These are phyloP conservation scores for Chorisops tibialis DNA, from an alignment of 2,888 invertebrate genomes.

Conservation along the genomic window DNA sequence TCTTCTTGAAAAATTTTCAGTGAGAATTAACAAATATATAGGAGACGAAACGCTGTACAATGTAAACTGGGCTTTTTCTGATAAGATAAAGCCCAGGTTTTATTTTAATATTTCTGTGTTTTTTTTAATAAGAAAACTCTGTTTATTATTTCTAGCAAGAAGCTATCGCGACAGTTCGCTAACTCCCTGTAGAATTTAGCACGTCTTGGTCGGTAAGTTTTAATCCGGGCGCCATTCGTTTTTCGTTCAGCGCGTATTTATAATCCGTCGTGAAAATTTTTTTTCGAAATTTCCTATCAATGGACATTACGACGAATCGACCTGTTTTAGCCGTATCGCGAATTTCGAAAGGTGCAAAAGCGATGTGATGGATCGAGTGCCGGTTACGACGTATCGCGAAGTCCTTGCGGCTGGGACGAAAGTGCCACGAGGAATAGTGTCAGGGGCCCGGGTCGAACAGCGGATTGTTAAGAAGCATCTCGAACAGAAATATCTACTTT, in stretches of 20 bases:
- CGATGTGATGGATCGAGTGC: constrained; percentile 21
- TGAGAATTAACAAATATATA: not conserved
- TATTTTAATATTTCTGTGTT: no score
- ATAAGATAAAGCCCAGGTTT: constrained; percentile 19
- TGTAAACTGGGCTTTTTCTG: constrained; percentile 6
- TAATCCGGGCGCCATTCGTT: no score
- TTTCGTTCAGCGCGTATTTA: not conserved
- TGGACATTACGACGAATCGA: constrained; percentile 1
- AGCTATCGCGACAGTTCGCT: not conserved
- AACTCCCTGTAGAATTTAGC: not conserved
- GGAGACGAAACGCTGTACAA: not conserved
- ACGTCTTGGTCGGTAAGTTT: not conserved
- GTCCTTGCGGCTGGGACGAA: constrained; percentile 16
- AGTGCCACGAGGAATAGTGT: constrained; percentile 42
- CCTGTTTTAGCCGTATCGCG: not conserved
- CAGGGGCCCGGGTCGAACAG: constrained; percentile 41
- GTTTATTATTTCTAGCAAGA: constrained; percentile 11
- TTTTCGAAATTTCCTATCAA: not conserved
- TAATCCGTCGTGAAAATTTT: not conserved
- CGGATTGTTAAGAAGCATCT: constrained; percentile 49
- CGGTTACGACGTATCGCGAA: constrained; percentile 15
- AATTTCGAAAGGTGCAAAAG: not conserved
- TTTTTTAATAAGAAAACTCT: constrained; percentile 2
- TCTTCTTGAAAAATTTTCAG: no score
- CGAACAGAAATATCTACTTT: constrained; percentile 52